Evolutionary conservation across 2,113 vertebrate species (phyloP).

Genomic region (Elephas maximus): DNA sequence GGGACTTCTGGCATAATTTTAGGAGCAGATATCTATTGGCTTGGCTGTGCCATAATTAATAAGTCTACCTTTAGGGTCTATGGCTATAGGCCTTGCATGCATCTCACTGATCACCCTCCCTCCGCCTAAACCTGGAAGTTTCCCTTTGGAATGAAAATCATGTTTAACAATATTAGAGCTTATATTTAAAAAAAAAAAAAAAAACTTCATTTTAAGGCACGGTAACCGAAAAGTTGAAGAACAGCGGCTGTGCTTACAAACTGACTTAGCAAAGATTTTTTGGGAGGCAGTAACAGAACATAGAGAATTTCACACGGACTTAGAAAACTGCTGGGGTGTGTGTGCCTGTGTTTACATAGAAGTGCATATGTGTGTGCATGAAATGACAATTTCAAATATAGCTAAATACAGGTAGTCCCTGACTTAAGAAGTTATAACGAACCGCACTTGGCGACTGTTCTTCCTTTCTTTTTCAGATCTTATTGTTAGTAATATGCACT

Average conservation of each 20-base stretch:
- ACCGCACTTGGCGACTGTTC: background rate
- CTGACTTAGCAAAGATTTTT: background rate
- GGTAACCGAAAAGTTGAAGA: background rate
- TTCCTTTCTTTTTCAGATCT: background rate
- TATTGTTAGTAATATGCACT: too few species aligned
- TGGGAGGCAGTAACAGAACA: background rate
- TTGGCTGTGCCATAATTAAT: background rate
- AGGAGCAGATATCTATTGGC: background rate
- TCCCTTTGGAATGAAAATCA: background rate
- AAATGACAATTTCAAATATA: background rate
- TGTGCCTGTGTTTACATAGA: background rate
- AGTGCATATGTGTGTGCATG: background rate
- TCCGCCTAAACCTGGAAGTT: background rate
- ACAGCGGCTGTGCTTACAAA: background rate
- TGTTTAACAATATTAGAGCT: background rate
- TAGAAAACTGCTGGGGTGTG: background rate
- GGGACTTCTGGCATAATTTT: background rate
- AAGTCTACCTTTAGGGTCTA: background rate
- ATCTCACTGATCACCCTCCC: background rate
- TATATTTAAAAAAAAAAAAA: background rate
- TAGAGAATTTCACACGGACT: background rate
- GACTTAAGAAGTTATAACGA: background rate
- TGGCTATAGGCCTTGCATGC: too few species aligned
- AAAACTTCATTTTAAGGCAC: background rate
- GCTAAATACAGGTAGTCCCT: background rate